phyloP scores from a whole-genome alignment of 92 coral and sea anemone species.

The Parazoanthus darwini region DNA sequence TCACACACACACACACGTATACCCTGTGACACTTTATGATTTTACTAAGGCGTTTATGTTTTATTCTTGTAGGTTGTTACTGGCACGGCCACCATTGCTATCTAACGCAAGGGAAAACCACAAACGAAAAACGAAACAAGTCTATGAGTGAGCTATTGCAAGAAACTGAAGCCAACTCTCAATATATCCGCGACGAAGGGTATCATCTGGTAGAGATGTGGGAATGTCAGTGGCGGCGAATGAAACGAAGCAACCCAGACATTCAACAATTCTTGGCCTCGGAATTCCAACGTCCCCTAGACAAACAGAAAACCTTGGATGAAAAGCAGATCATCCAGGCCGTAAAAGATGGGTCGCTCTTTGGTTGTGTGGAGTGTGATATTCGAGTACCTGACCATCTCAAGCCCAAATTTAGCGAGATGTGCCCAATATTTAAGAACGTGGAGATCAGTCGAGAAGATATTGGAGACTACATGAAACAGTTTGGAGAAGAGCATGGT shows the following conservation, averaged over 20 bases:
- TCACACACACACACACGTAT: too few species aligned
- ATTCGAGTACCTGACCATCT: constrained; percentile 49
- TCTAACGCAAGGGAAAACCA: constrained; percentile 32
- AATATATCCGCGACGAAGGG: constrained; percentile 45
- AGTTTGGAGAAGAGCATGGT: not conserved
- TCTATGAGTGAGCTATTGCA: constrained; percentile 34
- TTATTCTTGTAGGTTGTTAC: constrained; percentile 32
- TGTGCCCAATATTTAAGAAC: constrained; percentile 57
- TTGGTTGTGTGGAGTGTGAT: constrained; percentile 43
- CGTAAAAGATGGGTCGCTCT: constrained; percentile 23
- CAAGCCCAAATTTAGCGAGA: constrained; percentile 42
- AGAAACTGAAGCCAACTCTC: constrained; percentile 40
- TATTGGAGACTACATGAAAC: too few species aligned
- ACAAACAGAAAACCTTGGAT: constrained; percentile 23
- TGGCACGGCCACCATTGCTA: constrained; percentile 52
- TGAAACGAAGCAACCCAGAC: not conserved
- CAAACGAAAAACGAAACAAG: constrained; percentile 23
- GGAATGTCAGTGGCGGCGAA: constrained; percentile 48
- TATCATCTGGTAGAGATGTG: constrained; percentile 43
- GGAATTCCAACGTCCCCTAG: constrained; percentile 43
- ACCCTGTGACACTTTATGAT: not conserved
- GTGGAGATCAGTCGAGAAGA: not conserved
- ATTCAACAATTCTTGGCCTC: constrained; percentile 36
- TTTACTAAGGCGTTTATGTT: not conserved
- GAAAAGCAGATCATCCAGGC: constrained; percentile 34